Evolutionary conservation across 2,797 vertebrate genomes (phyloP).

Genomic region (Linurgus olivaceus): DNA sequence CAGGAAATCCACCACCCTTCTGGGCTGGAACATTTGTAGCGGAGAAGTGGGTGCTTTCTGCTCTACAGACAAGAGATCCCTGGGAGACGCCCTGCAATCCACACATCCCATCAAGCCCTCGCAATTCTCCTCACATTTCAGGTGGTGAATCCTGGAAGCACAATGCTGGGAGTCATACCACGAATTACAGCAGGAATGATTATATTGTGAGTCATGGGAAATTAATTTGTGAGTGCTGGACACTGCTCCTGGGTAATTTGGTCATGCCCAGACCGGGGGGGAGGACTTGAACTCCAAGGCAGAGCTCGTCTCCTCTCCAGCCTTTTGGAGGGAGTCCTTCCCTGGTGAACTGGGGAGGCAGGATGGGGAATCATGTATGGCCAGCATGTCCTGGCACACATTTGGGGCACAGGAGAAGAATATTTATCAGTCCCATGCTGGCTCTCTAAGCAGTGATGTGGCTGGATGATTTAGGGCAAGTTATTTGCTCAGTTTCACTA

Average conservation of each 20-base stretch:
- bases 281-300: neutral
- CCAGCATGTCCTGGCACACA: neutral
- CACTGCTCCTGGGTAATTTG: neutral
- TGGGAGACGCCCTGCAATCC: neutral
- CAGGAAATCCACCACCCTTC: slow-evolving; percentile 12
- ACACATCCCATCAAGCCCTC: neutral
- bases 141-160: slow-evolving; percentile 34
- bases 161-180: neutral
- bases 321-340: neutral
- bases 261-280: neutral
- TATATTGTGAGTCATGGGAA: slow-evolving; percentile 20
- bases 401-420: neutral
- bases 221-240: slow-evolving; percentile 26
- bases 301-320: neutral
- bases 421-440: rapidly evolving
- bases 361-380: rapidly evolving
- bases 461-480: neutral
- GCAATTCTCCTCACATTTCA: slow-evolving; percentile 7
- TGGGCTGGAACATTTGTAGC: neutral
- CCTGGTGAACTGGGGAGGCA: neutral
- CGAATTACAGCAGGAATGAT: neutral
- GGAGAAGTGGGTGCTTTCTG: neutral
- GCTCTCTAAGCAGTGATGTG: neutral
- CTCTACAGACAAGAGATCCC: rapidly evolving
- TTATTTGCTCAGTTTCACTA: neutral